These are phyloP conservation scores for Nesoenas mayeri DNA, from an alignment of 2,113 vertebrate species.

Conservation along the genomic window DNA sequence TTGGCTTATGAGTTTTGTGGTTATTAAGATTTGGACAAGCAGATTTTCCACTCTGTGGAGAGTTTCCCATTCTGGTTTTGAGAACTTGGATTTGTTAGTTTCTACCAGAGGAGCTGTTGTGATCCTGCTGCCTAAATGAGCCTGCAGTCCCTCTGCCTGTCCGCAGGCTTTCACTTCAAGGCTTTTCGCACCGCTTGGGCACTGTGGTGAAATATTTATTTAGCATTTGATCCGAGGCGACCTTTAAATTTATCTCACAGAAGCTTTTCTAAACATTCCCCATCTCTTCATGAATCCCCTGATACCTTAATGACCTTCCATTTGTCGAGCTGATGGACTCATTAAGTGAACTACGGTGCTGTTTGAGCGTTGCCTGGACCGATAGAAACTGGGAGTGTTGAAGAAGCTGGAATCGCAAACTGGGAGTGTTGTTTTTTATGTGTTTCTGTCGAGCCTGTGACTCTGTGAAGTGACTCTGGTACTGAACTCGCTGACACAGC, in stretches of 20 bases:
- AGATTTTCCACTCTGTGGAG: neutral
- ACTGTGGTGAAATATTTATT: neutral
- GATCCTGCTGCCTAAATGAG: neutral
- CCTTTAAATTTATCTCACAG: neutral
- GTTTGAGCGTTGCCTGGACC: neutral
- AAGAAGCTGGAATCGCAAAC: neutral
- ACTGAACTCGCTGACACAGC: neutral
- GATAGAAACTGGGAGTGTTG: neutral
- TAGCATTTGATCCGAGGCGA: neutral
- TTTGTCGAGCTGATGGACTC: neutral
- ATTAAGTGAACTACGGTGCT: neutral
- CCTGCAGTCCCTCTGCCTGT: neutral
- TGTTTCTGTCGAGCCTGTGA: neutral
- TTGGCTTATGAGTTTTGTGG: neutral
- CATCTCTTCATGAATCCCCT: neutral
- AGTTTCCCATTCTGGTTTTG: neutral
- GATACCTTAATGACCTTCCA: neutral
- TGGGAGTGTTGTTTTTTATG: neutral
- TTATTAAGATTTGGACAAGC: neutral
- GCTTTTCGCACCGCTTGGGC: neutral
- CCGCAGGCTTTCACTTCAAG: neutral
- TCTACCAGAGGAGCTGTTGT: neutral
- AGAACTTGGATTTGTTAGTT: neutral
- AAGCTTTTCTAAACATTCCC: neutral
- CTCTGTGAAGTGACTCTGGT: neutral